Evolutionary conservation across 2,113 vertebrate species (phyloP).

Genomic region (Coturnix japonica): DNA sequence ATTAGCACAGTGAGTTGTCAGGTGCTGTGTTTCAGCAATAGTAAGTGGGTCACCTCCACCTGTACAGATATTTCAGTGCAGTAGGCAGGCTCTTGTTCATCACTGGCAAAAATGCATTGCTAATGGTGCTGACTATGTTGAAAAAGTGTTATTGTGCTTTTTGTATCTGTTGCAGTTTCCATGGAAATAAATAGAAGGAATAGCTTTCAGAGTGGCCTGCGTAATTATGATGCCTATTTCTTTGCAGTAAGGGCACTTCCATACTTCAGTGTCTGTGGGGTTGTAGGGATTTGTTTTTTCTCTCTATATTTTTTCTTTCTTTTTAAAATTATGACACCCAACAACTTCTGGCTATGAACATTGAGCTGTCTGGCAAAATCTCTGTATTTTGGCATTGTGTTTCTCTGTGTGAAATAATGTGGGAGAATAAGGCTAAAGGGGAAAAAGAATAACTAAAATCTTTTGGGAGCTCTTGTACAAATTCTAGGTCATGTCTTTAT

Average conservation of each 20-base stretch:
- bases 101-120: no score
- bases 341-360: background rate
- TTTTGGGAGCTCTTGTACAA: background rate
- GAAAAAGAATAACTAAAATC: background rate
- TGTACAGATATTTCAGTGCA: no score
- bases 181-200: no score
- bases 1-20: no score
- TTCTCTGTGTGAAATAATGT: background rate
- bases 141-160: no score
- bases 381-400: background rate
- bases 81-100: no score
- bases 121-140: no score
- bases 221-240: background rate
- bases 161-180: no score
- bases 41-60: no score
- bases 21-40: no score
- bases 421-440: background rate
- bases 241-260: background rate
- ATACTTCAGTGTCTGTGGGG: background rate
- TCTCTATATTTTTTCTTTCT: background rate
- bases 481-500: background rate
- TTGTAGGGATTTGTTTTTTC: background rate
- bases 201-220: no score
- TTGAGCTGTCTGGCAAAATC: background rate
- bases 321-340: rapidly evolving